Conservation (phyloP, 2,888 invertebrate species). For the Himalopsyche kuldschensis region DNA sequence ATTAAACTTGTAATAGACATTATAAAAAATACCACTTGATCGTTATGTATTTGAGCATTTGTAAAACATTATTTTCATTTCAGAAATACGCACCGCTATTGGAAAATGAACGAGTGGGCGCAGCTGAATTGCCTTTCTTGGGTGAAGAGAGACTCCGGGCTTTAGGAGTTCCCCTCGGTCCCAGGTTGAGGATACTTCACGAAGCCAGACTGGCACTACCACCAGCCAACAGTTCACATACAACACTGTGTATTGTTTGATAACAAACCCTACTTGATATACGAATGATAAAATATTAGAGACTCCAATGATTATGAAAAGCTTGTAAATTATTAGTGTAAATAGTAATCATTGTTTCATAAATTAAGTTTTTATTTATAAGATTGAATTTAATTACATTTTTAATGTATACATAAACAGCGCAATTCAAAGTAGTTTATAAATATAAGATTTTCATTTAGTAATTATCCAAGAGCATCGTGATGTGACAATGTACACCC, state of each 20-base stretch:
- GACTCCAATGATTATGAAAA: background rate
- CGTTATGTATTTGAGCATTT: no score
- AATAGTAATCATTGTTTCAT: background rate
- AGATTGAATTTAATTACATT: background rate
- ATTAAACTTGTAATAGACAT: no score
- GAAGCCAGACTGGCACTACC: constrained; percentile 72
- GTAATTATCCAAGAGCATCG: no score
- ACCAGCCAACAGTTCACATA: constrained; percentile 55
- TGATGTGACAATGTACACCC: no score
- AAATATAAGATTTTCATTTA: no score
- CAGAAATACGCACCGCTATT: constrained; percentile 86
- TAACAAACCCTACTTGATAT: background rate
- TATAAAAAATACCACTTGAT: no score
- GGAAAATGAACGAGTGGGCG: constrained; percentile 84
- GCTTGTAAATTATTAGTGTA: background rate
- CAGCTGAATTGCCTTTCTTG: constrained; percentile 88
- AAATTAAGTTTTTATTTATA: background rate
- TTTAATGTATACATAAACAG: no score
- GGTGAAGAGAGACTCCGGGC: constrained; percentile 86
- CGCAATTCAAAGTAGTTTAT: no score
- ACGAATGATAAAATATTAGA: background rate
- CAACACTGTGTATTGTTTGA: constrained; percentile 66
- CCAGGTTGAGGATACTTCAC: constrained; percentile 82
- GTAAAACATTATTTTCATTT: no score
- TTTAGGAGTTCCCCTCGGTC: constrained; percentile 88